Percentiles rank a stretch among this genome's conserved stretches.
These are phyloP conservation scores for Parnassius mnemosyne DNA, from an alignment of 2,888 invertebrate species.

Conservation along the genomic window DNA sequence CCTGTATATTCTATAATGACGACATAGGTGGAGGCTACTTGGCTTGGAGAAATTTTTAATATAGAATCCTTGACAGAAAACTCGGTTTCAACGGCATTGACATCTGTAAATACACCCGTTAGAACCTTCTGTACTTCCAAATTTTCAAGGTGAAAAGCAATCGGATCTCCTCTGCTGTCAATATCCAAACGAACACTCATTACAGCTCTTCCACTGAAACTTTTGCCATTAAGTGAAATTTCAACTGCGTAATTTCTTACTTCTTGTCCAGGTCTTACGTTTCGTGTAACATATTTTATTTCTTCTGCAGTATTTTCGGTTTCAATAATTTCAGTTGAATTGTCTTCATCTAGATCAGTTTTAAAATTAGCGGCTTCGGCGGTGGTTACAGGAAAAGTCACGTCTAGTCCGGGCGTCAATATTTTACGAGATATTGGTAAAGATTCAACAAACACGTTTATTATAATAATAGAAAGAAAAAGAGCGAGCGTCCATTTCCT, in stretches of 20 bases:
- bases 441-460: slow-evolving; percentile 46
- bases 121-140: slow-evolving; percentile 42
- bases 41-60: slow-evolving; percentile 42
- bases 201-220: slow-evolving; percentile 47
- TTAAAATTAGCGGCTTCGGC: background rate
- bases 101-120: slow-evolving; percentile 44
- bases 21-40: slow-evolving; percentile 36
- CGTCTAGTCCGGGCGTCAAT: background rate
- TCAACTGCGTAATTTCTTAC: slow-evolving; percentile 43
- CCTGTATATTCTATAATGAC: slow-evolving; percentile 53
- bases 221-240: slow-evolving; percentile 42
- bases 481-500: slow-evolving; percentile 51
- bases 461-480: slow-evolving; percentile 39
- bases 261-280: slow-evolving; percentile 49
- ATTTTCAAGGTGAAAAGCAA: slow-evolving; percentile 42
- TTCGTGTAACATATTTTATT: slow-evolving; percentile 33
- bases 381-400: background rate
- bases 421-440: slow-evolving; percentile 40
- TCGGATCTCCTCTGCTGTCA: slow-evolving; percentile 40
- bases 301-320: slow-evolving; percentile 5
- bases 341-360: slow-evolving; percentile 1
- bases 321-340: background rate
- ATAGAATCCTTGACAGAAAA: slow-evolving; percentile 35
- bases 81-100: slow-evolving; percentile 35
- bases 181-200: slow-evolving; percentile 40